Evolutionary conservation across 2,113 vertebrate species (phyloP).

Genomic region (Petroica traversi): DNA sequence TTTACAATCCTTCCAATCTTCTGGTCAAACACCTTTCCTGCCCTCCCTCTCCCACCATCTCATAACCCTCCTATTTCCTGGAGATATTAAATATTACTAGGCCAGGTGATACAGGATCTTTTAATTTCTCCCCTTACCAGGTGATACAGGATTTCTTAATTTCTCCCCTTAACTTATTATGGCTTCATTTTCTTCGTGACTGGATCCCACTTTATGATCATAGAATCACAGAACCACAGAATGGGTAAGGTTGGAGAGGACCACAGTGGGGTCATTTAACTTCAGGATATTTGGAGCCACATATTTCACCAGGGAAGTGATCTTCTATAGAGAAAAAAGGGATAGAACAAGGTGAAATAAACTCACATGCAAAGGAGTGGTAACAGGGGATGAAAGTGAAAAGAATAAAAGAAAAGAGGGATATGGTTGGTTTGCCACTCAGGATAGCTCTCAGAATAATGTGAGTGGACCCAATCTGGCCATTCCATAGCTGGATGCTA

Average conservation of each 20-base stretch:
- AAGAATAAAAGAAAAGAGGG: background rate
- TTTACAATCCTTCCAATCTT: background rate
- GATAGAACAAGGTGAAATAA: background rate
- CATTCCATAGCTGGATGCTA: background rate
- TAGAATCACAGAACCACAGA: background rate
- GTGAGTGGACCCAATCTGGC: background rate
- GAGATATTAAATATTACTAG: background rate
- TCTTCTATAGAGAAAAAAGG: background rate
- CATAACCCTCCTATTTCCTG: background rate
- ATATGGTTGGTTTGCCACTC: background rate
- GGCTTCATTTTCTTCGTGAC: background rate
- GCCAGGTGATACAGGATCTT: background rate
- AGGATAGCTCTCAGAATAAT: background rate
- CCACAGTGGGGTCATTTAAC: background rate
- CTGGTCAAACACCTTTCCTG: background rate
- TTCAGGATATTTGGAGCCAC: background rate
- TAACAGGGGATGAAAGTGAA: background rate
- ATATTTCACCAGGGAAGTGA: background rate
- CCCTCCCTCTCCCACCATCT: background rate
- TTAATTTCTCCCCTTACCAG: background rate
- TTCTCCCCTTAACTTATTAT: background rate
- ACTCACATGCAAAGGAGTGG: background rate
- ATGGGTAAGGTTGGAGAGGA: background rate
- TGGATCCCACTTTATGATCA: background rate
- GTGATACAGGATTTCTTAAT: fast-evolving